phyloP scores from a whole-genome alignment of 2,888 invertebrate genomes.

The Drosophila mayaguana region DNA sequence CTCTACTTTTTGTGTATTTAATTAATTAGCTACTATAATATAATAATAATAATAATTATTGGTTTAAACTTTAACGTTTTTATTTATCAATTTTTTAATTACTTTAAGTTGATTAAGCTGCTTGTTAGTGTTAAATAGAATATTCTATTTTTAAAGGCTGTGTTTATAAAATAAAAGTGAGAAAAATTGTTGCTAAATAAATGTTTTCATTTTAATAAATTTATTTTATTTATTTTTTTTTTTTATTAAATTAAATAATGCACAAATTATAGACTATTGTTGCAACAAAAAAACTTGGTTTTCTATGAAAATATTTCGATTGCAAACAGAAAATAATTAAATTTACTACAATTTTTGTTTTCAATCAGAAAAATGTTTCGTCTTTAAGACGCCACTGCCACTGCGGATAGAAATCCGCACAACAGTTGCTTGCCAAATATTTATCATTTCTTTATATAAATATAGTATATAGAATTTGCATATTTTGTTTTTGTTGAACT shows the following conservation, averaged over 20 bases:
- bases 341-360: constrained; percentile 60
- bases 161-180: constrained; percentile 16
- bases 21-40: constrained; percentile 69
- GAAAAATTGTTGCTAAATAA: constrained; percentile 27
- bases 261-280: constrained; percentile 66
- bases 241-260: constrained; percentile 74
- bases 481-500: constrained; percentile 21
- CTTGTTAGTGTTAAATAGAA: constrained; percentile 67
- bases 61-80: constrained; percentile 71
- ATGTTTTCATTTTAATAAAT: constrained; percentile 7
- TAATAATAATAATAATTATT: constrained; percentile 60
- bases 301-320: constrained; percentile 37
- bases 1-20: constrained; percentile 53
- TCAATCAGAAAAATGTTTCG: constrained; percentile 35
- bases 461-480: constrained; percentile 57
- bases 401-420: constrained; percentile 41
- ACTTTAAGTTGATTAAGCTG: constrained; percentile 73
- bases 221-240: constrained; percentile 42
- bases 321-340: constrained; percentile 59
- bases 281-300: constrained; percentile 64
- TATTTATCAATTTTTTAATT: constrained; percentile 25
- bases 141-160: constrained; percentile 53
- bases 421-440: constrained; percentile 48
- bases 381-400: constrained; percentile 65
- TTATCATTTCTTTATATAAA: constrained; percentile 11